Evolutionary conservation across 2,113 vertebrate genomes (phyloP).

Genomic region (Motacilla tschutschensis): DNA sequence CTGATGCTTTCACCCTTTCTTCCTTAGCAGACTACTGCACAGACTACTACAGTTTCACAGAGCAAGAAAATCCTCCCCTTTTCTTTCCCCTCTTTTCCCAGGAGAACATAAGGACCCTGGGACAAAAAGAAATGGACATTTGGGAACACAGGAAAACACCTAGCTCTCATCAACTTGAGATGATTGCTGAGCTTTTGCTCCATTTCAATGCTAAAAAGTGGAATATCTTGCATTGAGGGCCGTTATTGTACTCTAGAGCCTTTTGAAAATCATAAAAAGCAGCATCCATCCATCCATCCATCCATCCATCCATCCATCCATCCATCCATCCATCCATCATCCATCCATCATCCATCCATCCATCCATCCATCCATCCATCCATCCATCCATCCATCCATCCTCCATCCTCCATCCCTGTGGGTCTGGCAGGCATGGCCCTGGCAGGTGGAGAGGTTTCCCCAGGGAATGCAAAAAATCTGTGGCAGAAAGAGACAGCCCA

Average conservation of each 20-base stretch:
- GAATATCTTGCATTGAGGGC: background rate
- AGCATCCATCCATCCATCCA: background rate
- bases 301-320: background rate
- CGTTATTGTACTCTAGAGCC: background rate
- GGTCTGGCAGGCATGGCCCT: background rate
- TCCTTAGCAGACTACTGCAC: background rate
- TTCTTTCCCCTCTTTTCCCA: background rate
- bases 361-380: background rate
- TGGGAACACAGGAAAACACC: background rate
- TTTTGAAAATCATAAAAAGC: background rate
- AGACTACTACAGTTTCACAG: background rate
- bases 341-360: background rate
- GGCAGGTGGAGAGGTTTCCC: background rate
- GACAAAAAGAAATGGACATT: background rate
- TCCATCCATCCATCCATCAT: background rate
- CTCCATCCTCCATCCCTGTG: background rate
- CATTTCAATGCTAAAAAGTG: background rate
- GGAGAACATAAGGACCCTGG: background rate
- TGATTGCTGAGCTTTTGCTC: background rate
- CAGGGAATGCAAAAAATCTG: background rate
- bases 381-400: background rate
- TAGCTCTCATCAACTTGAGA: background rate
- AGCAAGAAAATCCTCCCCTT: background rate
- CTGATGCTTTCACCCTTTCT: background rate
- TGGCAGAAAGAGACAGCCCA: background rate